A percentile compares a stretch with the other conserved stretches of the same genome.
Conservation (phyloP, 53 echinoderm and acorn worm species). For the Mesocentrotus franciscanus region DNA sequence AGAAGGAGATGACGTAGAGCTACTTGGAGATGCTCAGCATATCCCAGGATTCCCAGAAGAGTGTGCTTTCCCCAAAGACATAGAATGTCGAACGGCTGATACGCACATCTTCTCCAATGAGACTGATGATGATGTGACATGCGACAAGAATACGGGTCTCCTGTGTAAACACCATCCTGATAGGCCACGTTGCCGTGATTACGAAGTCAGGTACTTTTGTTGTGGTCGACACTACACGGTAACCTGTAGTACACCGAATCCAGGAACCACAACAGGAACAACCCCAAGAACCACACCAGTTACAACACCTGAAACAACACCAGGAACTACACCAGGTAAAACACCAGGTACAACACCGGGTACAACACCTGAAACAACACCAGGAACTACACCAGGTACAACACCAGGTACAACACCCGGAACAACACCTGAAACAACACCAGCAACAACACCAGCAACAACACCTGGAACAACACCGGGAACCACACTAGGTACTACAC, state of each 20-base stretch:
- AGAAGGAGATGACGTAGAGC: slow-evolving; percentile 46
- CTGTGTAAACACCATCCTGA: no score
- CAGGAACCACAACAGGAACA: no score
- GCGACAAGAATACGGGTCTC: slow-evolving; percentile 46
- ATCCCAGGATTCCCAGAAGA: slow-evolving; percentile 46
- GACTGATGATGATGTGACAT: slow-evolving; percentile 32
- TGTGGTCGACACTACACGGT: not conserved
- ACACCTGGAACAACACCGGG: no score
- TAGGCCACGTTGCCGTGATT: not conserved
- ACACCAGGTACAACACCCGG: no score
- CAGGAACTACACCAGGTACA: no score
- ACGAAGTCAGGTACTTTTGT: no score
- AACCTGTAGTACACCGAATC: not conserved
- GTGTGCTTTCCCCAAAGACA: not conserved
- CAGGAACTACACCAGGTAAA: not conserved
- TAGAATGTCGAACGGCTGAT: slow-evolving; percentile 50
- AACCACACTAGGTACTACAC: no score
- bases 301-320: not conserved
- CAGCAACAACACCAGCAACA: no score
- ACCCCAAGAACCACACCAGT: not conserved
- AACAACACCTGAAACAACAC: no score
- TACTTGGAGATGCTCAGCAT: slow-evolving; percentile 30
- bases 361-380: not conserved
- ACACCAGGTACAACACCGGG: not conserved
- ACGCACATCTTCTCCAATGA: slow-evolving; percentile 54